Conservation (phyloP, 2,888 invertebrate species). For the Nephrotoma guestfalica region DNA sequence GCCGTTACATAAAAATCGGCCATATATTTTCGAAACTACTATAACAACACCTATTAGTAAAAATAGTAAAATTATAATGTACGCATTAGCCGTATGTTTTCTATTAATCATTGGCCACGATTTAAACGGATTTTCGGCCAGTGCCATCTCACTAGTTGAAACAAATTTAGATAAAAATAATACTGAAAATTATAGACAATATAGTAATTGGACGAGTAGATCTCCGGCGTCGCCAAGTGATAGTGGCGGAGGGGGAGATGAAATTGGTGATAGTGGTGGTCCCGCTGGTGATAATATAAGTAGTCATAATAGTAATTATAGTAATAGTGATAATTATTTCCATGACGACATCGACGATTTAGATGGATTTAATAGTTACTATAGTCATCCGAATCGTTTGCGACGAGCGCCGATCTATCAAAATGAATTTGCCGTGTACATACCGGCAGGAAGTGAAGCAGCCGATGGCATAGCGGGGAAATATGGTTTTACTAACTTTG, state of each 20-base stretch:
- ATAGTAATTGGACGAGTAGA: background rate
- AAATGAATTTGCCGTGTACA: slow-evolving; percentile 76
- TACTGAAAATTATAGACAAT: background rate
- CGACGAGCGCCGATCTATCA: slow-evolving; percentile 40
- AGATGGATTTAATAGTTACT: slow-evolving; percentile 13
- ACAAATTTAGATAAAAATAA: background rate
- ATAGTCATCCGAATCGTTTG: slow-evolving; percentile 7
- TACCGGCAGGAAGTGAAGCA: slow-evolving; percentile 54
- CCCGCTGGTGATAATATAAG: background rate
- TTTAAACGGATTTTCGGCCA: background rate
- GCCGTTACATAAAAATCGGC: background rate
- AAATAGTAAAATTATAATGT: background rate
- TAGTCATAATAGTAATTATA: slow-evolving; percentile 8
- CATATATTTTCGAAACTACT: background rate
- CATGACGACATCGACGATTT: slow-evolving; percentile 15
- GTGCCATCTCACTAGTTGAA: background rate
- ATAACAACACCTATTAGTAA: background rate
- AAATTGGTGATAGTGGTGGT: background rate
- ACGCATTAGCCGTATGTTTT: background rate
- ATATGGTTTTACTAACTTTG: slow-evolving; percentile 74
- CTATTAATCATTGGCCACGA: background rate
- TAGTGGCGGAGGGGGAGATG: background rate
- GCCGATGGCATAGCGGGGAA: slow-evolving; percentile 65
- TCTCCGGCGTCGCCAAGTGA: background rate
- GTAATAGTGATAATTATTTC: slow-evolving; percentile 8